These are phyloP conservation scores for Bagarius yarrelli DNA, from an alignment of 2,113 vertebrate species.

Conservation along the genomic window DNA sequence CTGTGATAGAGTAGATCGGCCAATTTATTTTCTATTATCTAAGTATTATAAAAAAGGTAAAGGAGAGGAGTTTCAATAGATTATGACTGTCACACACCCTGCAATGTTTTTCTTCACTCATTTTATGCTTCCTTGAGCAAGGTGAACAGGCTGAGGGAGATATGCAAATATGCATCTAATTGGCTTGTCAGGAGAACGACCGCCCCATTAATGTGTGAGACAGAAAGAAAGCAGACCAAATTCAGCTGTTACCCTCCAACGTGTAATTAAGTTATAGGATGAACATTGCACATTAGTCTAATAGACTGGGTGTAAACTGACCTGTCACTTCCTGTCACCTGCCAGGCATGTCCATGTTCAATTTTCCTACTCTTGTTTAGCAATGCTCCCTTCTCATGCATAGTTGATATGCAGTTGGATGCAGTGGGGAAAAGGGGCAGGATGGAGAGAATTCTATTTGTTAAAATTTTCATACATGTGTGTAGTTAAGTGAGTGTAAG, in stretches of 20 bases:
- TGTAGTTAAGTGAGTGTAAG: no score
- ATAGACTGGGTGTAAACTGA: constrained; percentile 47
- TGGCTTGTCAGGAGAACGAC: constrained; percentile 67
- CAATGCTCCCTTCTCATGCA: neutral
- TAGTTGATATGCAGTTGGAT: no score
- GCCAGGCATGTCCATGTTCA: neutral
- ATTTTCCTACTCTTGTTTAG: no score
- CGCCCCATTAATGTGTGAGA: constrained; percentile 60
- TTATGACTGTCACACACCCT: constrained; percentile 61
- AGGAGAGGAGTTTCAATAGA: constrained; percentile 47
- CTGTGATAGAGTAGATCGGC: no score
- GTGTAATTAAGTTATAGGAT: constrained; percentile 60
- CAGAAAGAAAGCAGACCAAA: constrained; percentile 59
- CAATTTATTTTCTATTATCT: neutral
- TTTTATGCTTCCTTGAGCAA: constrained; percentile 70
- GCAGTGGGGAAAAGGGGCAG: no score
- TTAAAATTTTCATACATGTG: no score
- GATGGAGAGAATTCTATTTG: no score
- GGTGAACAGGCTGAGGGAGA: constrained; percentile 64
- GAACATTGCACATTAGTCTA: constrained; percentile 55
- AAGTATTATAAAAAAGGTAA: constrained; percentile 24
- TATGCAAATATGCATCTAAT: constrained; percentile 76
- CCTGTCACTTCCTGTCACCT: constrained; percentile 17
- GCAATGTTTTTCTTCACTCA: constrained; percentile 61
- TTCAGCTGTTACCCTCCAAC: constrained; percentile 62